Conservation (phyloP, 2,888 invertebrate species). For the Erebia aethiops region DNA sequence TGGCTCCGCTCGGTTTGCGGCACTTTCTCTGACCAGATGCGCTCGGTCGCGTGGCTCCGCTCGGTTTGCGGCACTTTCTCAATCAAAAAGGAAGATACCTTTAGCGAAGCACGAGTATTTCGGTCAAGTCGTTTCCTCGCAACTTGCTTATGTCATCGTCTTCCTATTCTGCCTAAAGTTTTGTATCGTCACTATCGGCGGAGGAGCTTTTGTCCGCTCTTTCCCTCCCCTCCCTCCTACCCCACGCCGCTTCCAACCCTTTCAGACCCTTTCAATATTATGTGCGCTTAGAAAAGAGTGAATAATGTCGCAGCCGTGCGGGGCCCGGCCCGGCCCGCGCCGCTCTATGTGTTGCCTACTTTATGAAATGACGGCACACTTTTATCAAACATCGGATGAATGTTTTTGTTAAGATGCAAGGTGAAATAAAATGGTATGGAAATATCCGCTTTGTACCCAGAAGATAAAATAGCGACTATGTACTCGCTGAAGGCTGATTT, state of each 20-base stretch:
- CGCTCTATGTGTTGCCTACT: background rate
- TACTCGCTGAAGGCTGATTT: background rate
- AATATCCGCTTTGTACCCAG: slow-evolving; percentile 1
- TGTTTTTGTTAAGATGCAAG: background rate
- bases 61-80: background rate
- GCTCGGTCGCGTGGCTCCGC: background rate
- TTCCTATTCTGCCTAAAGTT: slow-evolving; percentile 10
- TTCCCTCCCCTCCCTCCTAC: background rate
- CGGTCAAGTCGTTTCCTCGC: background rate
- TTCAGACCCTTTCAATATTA: slow-evolving; percentile 14
- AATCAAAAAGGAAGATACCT: background rate
- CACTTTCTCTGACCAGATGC: background rate
- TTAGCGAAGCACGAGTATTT: background rate
- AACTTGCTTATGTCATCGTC: background rate
- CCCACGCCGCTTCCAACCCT: background rate
- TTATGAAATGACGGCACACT: slow-evolving; percentile 4
- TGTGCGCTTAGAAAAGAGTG: slow-evolving; percentile 13
- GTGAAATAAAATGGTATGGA: slow-evolving; percentile 4
- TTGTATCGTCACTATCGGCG: slow-evolving; percentile 15
- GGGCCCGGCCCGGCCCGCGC: background rate
- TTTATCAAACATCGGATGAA: slow-evolving; percentile 12
- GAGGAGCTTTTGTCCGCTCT: background rate
- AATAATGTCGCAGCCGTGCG: slow-evolving; percentile 10
- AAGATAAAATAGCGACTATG: background rate
- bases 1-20: background rate